Evolutionary conservation across 2,113 vertebrate species (phyloP).

Genomic region (Brienomyrus brachyistius): DNA sequence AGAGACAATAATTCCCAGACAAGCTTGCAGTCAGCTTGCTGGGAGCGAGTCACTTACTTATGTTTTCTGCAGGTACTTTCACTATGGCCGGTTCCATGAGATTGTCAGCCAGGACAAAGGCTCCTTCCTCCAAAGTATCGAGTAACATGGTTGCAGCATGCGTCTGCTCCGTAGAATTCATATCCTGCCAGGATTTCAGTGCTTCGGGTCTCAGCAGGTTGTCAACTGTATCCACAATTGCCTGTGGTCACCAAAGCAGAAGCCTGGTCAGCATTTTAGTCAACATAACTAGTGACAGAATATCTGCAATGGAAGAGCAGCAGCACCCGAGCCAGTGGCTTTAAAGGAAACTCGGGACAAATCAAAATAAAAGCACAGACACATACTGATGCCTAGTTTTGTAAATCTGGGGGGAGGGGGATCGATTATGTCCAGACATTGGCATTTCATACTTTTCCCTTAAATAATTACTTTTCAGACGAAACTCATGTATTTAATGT

Average conservation of each 20-base stretch:
- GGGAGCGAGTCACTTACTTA: conserved; percentile 69
- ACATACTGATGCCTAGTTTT: neutral
- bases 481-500: neutral
- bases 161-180: conserved; percentile 95
- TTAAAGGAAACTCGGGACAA: neutral
- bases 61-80: conserved; percentile 94
- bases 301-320: neutral
- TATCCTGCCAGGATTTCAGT: conserved; percentile 92
- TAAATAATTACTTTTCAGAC: neutral
- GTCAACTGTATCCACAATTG: conserved; percentile 97
- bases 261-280: conserved; percentile 23
- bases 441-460: neutral
- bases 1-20: neutral
- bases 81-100: conserved; percentile 91
- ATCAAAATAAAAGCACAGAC: conserved; percentile 4
- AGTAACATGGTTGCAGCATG: conserved; percentile 96
- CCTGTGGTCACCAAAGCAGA: conserved; percentile 62
- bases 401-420: neutral
- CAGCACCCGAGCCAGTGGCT: neutral
- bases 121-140: conserved; percentile 93
- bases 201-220: conserved; percentile 93
- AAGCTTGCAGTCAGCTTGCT: conserved; percentile 18
- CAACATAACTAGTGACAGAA: neutral
- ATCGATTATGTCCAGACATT: neutral
- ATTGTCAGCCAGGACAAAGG: conserved; percentile 96